These are phyloP conservation scores for Meloidogyne exigua DNA, from an alignment of 1,140 invertebrate genomes.

Conservation along the genomic window DNA sequence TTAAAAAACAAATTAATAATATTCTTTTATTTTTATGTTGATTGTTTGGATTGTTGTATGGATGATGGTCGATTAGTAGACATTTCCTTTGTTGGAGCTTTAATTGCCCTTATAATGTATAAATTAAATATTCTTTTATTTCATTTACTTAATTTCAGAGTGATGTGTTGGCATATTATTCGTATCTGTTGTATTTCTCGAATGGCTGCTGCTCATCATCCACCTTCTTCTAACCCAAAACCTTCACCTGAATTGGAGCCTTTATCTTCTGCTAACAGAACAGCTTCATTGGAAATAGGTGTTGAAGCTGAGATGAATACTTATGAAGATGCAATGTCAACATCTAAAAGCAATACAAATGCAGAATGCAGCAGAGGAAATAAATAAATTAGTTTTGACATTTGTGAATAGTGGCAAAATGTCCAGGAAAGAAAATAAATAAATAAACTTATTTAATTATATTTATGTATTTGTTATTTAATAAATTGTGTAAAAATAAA, in stretches of 20 bases:
- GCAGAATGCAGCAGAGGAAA: too few relatives aligned
- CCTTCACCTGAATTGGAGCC: not conserved
- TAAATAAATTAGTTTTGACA: too few relatives aligned
- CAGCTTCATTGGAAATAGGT: not conserved
- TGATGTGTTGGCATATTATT: not conserved
- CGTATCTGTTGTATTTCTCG: not conserved
- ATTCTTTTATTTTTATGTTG: not conserved
- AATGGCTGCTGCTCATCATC: slow-evolving; percentile 1
- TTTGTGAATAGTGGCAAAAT: too few relatives aligned
- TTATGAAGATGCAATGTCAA: not conserved
- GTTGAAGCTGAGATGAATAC: not conserved
- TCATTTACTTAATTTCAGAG: not conserved
- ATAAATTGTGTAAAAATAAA: not conserved
- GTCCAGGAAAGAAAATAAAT: too few relatives aligned
- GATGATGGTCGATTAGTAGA: not conserved
- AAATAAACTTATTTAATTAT: too few relatives aligned
- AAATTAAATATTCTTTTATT: not conserved
- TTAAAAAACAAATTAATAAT: too few relatives aligned
- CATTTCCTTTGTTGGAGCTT: not conserved
- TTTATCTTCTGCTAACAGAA: not conserved
- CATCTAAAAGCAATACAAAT: too few relatives aligned
- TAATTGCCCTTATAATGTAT: not conserved
- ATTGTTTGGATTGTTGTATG: not conserved
- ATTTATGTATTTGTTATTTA: too few relatives aligned
- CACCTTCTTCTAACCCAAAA: not conserved